phyloP scores from a whole-genome alignment of 1,140 invertebrate species.

The Acyrthosiphon pisum region DNA sequence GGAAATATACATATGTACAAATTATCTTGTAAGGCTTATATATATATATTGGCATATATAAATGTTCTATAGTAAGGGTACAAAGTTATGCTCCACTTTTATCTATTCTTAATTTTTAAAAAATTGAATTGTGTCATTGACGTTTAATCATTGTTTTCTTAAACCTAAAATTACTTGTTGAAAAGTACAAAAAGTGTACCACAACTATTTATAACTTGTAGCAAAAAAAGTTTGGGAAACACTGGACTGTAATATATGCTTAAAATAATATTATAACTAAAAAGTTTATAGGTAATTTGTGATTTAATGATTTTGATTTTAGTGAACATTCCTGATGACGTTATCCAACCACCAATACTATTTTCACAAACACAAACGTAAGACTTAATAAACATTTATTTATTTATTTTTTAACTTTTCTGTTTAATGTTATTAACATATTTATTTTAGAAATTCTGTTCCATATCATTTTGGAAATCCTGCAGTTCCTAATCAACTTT shows the following conservation, averaged over 20 bases:
- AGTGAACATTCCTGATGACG: background rate
- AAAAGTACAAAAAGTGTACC: no score
- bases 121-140: no score
- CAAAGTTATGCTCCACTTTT: background rate
- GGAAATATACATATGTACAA: background rate
- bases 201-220: no score
- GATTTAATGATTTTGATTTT: background rate
- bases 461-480: slow-evolving; percentile 5
- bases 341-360: background rate
- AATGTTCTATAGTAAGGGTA: background rate
- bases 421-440: background rate
- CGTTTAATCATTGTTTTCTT: no score
- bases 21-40: no score
- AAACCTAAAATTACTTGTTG: no score
- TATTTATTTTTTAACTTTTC: background rate
- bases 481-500: background rate
- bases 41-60: no score
- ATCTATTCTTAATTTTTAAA: background rate
- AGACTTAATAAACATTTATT: background rate
- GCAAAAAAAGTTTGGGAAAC: background rate
- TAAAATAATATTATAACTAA: background rate
- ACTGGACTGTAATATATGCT: background rate
- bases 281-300: background rate
- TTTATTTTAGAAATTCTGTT: background rate
- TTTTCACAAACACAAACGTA: background rate